A percentile compares a stretch with the other conserved stretches of the same genome.
Conservation (phyloP, 2,113 vertebrate species). For the Percopsis transmontana region DNA sequence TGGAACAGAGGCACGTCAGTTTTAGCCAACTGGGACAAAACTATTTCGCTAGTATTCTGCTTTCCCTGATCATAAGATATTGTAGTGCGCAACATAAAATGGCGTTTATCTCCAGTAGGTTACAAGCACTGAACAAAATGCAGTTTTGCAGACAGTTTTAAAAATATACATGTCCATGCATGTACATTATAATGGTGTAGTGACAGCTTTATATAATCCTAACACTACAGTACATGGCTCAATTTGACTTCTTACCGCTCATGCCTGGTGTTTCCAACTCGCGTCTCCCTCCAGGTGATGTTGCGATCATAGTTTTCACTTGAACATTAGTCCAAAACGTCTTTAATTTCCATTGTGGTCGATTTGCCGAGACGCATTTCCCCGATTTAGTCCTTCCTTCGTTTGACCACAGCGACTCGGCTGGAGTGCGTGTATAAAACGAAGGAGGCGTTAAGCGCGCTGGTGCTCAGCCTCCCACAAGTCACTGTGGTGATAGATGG, state of each 20-base stretch:
- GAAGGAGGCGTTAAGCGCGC: neutral
- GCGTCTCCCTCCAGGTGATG: slow-evolving; percentile 1
- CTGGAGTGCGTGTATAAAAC: slow-evolving; percentile 7
- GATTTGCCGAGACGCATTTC: neutral
- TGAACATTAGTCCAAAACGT: slow-evolving; percentile 30
- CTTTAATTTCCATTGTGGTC: slow-evolving; percentile 33
- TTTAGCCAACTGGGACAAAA: neutral
- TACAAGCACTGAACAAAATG: neutral
- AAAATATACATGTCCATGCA: neutral
- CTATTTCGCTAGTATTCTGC: neutral
- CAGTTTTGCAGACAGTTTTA: neutral
- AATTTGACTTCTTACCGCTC: slow-evolving; percentile 49
- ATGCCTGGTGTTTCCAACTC: neutral
- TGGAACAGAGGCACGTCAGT: neutral
- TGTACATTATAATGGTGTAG: neutral
- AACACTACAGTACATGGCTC: neutral
- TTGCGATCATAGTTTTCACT: slow-evolving; percentile 24
- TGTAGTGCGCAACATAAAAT: neutral
- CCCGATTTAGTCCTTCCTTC: too few species aligned
- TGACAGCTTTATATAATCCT: neutral
- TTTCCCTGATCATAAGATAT: neutral
- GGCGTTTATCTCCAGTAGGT: neutral
- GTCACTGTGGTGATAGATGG: too few species aligned
- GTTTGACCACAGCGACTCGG: neutral
- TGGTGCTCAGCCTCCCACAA: slow-evolving; percentile 5